Conservation (phyloP, 2,888 invertebrate genomes). For the Aspidiotus destructor region DNA sequence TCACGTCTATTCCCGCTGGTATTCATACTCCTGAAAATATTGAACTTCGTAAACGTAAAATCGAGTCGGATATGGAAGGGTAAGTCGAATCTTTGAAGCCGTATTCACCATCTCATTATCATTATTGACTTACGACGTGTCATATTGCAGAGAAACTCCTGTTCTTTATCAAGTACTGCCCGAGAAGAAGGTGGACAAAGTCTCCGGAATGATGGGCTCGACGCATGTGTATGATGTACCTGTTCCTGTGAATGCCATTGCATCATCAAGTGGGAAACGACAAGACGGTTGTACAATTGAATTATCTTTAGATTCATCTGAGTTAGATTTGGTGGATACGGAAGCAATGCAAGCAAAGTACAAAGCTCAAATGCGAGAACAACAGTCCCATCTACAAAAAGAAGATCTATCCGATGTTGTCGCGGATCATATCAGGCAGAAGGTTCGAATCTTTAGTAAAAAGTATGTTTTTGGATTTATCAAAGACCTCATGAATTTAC, state of each 20-base stretch:
- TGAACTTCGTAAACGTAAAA: conserved; percentile 91
- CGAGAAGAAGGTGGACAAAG: conserved; percentile 82
- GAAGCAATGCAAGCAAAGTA: conserved; percentile 93
- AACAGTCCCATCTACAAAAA: conserved; percentile 74
- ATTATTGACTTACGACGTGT: background rate
- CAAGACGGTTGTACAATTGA: conserved; percentile 68
- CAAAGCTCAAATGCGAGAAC: conserved; percentile 90
- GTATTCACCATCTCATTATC: background rate
- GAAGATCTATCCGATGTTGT: conserved; percentile 98
- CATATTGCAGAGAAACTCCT: conserved; percentile 72
- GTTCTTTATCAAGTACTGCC: conserved; percentile 90
- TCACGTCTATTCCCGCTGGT: conserved; percentile 81
- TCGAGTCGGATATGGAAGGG: conserved; percentile 94
- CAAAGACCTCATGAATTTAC: too few relatives aligned
- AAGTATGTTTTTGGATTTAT: too few relatives aligned
- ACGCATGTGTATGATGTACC: conserved; percentile 95
- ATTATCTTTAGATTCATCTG: conserved; percentile 92
- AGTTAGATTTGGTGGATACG: conserved; percentile 83
- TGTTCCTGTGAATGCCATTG: conserved; percentile 45
- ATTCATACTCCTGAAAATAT: conserved; percentile 98
- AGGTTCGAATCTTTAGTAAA: conserved; percentile 48
- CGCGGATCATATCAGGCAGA: conserved; percentile 94
- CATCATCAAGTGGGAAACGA: conserved; percentile 37
- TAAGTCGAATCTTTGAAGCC: conserved; percentile 41
- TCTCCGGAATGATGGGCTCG: conserved; percentile 88